A percentile compares a stretch with the other conserved stretches of the same genome.
Conservation (phyloP, 2,797 vertebrate genomes). For the Platyrinchus mystaceus region DNA sequence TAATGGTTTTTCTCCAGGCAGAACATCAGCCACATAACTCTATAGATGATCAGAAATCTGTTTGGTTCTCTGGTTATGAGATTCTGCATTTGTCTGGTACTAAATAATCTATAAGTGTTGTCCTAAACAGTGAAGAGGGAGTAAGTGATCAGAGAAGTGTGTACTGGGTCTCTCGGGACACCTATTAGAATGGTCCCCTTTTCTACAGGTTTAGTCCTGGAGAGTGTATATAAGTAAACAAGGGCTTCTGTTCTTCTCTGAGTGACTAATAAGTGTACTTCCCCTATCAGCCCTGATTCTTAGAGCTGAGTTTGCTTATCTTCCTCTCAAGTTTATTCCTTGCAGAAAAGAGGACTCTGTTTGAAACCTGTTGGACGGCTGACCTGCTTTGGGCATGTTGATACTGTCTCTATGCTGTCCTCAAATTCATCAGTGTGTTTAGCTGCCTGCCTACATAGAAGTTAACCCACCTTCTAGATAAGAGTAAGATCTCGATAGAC, state of each 20-base stretch:
- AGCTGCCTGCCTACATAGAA: background rate
- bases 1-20: background rate
- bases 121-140: background rate
- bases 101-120: background rate
- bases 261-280: background rate
- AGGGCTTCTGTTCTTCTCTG: background rate
- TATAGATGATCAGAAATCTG: background rate
- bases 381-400: background rate
- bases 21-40: background rate
- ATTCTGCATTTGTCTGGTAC: background rate
- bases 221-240: background rate
- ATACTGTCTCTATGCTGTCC: background rate
- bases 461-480: background rate
- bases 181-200: background rate
- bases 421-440: background rate
- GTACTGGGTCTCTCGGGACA: background rate
- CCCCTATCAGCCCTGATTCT: background rate
- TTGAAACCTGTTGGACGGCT: background rate
- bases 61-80: background rate
- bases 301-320: background rate
- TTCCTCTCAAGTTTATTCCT: background rate
- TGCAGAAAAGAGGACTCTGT: background rate
- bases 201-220: background rate
- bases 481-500: background rate
- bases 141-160: background rate